A percentile compares a stretch with the other conserved stretches of the same genome.
Conservation (phyloP, 2,888 invertebrate species). For the Cephus runcator region DNA sequence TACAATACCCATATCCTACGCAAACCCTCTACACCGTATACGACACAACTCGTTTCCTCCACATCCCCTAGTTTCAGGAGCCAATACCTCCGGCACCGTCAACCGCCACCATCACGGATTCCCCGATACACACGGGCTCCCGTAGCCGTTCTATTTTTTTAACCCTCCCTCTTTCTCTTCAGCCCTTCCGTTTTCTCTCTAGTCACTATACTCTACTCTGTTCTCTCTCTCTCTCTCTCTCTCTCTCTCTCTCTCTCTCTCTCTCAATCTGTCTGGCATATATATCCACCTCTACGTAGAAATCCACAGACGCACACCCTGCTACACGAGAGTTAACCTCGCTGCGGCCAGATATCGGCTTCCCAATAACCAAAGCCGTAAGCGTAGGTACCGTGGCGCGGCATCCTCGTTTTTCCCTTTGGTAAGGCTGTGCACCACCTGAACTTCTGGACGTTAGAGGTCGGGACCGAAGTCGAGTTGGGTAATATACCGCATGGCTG, state of each 20-base stretch:
- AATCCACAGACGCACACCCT: neutral
- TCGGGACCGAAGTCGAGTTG: neutral
- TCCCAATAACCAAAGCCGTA: constrained; percentile 58
- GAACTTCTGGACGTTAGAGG: neutral
- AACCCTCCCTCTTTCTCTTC: constrained; percentile 28
- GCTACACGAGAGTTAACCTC: constrained; percentile 29
- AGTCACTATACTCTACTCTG: constrained; percentile 18
- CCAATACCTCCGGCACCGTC: constrained; percentile 46
- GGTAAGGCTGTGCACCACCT: neutral
- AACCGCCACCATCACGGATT: constrained; percentile 28
- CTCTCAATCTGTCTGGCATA: constrained; percentile 25
- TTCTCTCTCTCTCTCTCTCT: constrained; percentile 15
- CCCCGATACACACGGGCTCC: neutral
- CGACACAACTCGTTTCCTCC: constrained; percentile 55
- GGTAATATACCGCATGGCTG: neutral
- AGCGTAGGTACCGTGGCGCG: constrained; percentile 1
- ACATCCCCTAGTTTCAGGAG: constrained; percentile 48
- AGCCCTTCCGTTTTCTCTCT: constrained; percentile 18
- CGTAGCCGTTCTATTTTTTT: neutral
- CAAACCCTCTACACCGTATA: constrained; percentile 43
- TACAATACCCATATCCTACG: constrained; percentile 58
- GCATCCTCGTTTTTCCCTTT: neutral
- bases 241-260: constrained; percentile 14
- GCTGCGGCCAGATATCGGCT: constrained; percentile 65
- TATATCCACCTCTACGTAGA: neutral